Evolutionary conservation across 2,113 vertebrate species (phyloP), one percentile per base, ranked within the genome.

Genomic region (Epinephelus lanceolatus): DNA sequence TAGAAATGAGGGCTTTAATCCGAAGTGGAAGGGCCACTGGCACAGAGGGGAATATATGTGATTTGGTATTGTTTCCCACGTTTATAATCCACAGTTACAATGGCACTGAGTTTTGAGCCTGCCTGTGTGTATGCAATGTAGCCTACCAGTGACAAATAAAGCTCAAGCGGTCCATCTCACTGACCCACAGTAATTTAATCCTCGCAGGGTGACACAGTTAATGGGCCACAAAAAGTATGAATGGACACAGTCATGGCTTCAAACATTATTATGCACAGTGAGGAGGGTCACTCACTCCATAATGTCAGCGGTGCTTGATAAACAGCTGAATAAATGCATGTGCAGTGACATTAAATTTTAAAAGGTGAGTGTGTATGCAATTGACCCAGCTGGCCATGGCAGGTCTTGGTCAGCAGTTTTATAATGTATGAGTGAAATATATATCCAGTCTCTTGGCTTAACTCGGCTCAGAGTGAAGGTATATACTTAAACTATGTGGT

Each of bases 1-100:
- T 89, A 85, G 86, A 92, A 88, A 91, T 89, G 84, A 91, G 85
- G 88, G 55, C 68, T 90, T 88, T 90, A 93, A 92, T 92, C 88
- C 78, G 61, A 89, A 69, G 77, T 42, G 75, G 83, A 84, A 30
- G 53, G 49, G 78, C 45, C 81, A 73, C 52, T 79, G 84, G 67
- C 68, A 37, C 71, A 78, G 53, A 81, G 65, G 3, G 5, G 83
- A 80, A 71, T 71, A 57, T 74, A 76, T 88, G 72, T 59, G 61
- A 74, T 81, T 68, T 83, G 59, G 33, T 62, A 71, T 88, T 85
- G 70, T 86, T 23, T 57, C 61, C 83, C 63, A 17, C 37, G 57
- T 84, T 85, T 82, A 30, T 82, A 83, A 88, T 80, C 72, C 59
- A 65, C 8, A 13, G 19, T 61, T 73, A 81, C 62, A 65, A 71